A percentile compares a stretch with the other conserved stretches of the same genome.
These are phyloP conservation scores for Drosophila sechellia DNA, from an alignment of 1,140 invertebrate species.

Conservation along the genomic window DNA sequence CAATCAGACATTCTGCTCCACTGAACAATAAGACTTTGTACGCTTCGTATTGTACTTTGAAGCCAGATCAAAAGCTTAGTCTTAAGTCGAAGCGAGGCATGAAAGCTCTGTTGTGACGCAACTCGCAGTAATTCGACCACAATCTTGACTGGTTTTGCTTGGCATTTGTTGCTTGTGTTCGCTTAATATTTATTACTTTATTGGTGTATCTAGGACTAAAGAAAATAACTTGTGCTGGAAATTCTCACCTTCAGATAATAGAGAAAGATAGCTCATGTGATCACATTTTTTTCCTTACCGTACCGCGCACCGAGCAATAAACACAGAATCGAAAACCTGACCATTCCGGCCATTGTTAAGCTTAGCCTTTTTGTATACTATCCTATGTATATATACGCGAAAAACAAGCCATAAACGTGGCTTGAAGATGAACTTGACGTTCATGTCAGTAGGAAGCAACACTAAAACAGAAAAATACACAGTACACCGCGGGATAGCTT, in stretches of 20 bases:
- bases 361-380: constrained; percentile 12
- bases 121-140: constrained; percentile 65
- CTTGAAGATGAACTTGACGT: constrained; percentile 48
- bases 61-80: constrained; percentile 9
- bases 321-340: neutral
- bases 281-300: neutral
- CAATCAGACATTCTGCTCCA: constrained; percentile 67
- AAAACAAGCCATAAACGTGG: constrained; percentile 31
- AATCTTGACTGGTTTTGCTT: constrained; percentile 66
- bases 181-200: constrained; percentile 34
- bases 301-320: neutral
- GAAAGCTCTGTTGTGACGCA: constrained; percentile 57
- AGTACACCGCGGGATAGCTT: too few species aligned
- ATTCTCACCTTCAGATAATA: neutral
- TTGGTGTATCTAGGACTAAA: constrained; percentile 39
- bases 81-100: constrained; percentile 11
- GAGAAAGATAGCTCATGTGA: neutral
- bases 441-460: constrained; percentile 33
- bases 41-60: constrained; percentile 7
- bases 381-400: constrained; percentile 22
- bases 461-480: constrained; percentile 18
- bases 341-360: neutral
- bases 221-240: constrained; percentile 3
- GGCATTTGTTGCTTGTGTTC: constrained; percentile 44
- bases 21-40: constrained; percentile 59